Evolutionary conservation across 2,113 vertebrate genomes (phyloP), one percentile per base, ranked within the genome.

Genomic region (Mungos mungo): DNA sequence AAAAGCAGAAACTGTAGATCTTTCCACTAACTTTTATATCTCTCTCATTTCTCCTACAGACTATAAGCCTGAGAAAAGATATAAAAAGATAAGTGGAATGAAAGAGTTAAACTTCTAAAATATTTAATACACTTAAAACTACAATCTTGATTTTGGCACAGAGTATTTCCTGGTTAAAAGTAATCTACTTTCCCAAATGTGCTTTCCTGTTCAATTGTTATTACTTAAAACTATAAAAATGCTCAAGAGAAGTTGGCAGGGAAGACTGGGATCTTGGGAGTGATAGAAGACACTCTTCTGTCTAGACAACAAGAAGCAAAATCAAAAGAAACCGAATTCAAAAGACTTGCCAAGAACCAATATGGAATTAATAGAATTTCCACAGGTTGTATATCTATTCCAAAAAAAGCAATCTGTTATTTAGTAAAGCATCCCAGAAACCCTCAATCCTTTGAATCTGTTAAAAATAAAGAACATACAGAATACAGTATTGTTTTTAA

Each of bases 181-280:
- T 82, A 93, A 95, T 85, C 92, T 41, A 85, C 45, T 85, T 76
- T 95, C 92, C 90, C 11, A 71, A 88, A 96, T 88, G 79, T 90
- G 50, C 25, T 97, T 90, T 96, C 88, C 88, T 95, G 38, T 88
- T 93, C 88, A 93, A 93, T 54, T 93, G 65, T 69, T 97, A 94
- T 97, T 95, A 93, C 93, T 93, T 88, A 87, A 93, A 89, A 31
- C 52, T 38, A 98, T 88, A 84, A 97, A 97, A 95, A 96, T 21
- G 80, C 13, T 47, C 3, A 77, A 72, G 76, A 90, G 69, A 90
- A 92, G 60, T 12, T 97, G 90, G 52, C 41, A 77, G 92, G 81
- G 63, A 96, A 87, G 76, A 89, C 74, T 95, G 50, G 85, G 65
- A 90, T 84, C 80, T 94, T 93, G 85, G n/a, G 54, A 97, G 47